Evolutionary conservation across 1,140 invertebrate species (phyloP), one percentile per base, ranked within the genome.

Genomic region (Cataglyphis hispanica): DNA sequence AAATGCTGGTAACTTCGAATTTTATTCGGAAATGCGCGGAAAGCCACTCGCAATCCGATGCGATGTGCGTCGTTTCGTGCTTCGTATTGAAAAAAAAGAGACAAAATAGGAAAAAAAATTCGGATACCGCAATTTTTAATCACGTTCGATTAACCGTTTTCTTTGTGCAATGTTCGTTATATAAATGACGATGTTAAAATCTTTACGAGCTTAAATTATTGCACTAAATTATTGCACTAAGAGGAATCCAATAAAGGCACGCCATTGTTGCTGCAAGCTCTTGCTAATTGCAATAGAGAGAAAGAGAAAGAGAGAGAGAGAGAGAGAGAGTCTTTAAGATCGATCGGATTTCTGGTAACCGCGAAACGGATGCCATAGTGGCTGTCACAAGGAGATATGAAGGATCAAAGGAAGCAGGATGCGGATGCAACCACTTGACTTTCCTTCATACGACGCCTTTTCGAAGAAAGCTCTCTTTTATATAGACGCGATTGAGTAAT

Each of bases 271-370:
- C 10, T 34, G 19, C 13, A 60, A 81, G 67, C 40, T 27, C 40
- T 83, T 74, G 8, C 25, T 83, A 83, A 83, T 83, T 74, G 31
- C 19, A 25, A 58, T 2, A 11, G 56, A 58, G 16, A 34, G 25
- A 37, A 19, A 58, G 61, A 34, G 50, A 80, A 25, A 84, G 31
- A 22, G n/a, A 50, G 46, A 53, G 19, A n/a, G 40, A 40, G 27
- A 34, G 27, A 56, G 2, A 61, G 31, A 34, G 56, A 64, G 13
- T 50, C 53, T 34, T 83, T 13, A 83, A 72, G 27, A 83, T 83
- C 78, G 67, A 83, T 83, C 37, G 78, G n/a, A 72, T 83, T 74
- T 72, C 37, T 60, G 56, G 40, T 60, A 67, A 83, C 67, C 78
- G 25, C 78, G 40, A 60, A 37, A 60, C 53, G 78, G 50, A 58